Conservation (phyloP, 2,888 invertebrate genomes). For the Odontomyia ornata region DNA sequence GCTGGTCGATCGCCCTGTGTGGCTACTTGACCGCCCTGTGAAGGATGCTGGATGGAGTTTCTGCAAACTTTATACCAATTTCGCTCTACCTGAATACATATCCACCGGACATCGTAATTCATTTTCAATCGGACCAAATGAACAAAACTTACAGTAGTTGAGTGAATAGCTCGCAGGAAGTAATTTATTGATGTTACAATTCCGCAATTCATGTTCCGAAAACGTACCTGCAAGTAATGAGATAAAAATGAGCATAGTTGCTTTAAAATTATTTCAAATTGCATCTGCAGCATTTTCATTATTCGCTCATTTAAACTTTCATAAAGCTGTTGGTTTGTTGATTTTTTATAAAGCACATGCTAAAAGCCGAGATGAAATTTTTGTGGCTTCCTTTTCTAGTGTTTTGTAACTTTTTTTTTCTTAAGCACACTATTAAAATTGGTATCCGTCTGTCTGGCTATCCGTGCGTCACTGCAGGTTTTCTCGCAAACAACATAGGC, state of each 20-base stretch:
- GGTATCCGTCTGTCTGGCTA: too few species aligned
- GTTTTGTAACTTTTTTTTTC: too few species aligned
- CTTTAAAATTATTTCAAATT: not conserved
- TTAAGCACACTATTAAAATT: too few species aligned
- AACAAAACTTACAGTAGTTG: slow-evolving; percentile 6
- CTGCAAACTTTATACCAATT: too few species aligned
- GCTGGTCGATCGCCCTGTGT: too few species aligned
- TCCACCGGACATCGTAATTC: not conserved
- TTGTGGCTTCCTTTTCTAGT: too few species aligned
- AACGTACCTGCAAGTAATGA: not conserved
- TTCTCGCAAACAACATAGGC: too few species aligned
- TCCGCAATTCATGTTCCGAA: not conserved
- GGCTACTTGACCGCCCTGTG: too few species aligned
- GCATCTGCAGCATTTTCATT: slow-evolving; percentile 8
- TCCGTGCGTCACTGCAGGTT: too few species aligned
- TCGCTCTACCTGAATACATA: not conserved
- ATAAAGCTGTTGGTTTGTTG: not conserved
- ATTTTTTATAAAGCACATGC: too few species aligned
- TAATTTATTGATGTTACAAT: slow-evolving; percentile 23
- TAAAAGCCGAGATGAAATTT: too few species aligned
- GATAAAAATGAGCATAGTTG: not conserved
- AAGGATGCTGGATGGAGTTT: too few species aligned
- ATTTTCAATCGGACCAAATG: slow-evolving; percentile 14
- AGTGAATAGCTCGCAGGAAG: slow-evolving; percentile 12
- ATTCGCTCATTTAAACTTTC: slow-evolving; percentile 1